Conservation (phyloP, 2,797 vertebrate genomes). For the Neosilurus mollespiculum region DNA sequence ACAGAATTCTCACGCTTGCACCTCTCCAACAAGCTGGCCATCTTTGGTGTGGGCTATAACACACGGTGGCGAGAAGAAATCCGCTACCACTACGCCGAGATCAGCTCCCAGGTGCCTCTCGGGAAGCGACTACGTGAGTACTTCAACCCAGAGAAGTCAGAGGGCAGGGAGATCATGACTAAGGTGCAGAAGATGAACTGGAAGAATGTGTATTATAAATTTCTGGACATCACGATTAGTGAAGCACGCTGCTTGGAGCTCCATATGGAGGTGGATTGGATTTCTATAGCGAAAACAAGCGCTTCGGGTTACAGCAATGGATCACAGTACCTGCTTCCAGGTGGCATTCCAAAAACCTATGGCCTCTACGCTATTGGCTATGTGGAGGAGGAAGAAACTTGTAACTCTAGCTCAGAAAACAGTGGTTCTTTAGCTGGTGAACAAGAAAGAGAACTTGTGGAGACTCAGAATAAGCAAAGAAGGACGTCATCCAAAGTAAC, state of each 20-base stretch:
- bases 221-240: conserved; percentile 96
- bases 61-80: conserved; percentile 96
- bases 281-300: conserved; percentile 86
- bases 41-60: conserved; percentile 96
- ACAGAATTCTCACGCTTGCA: conserved; percentile 95
- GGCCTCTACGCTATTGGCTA: conserved; percentile 93
- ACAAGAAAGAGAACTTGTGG: conserved; percentile 51
- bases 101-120: conserved; percentile 95
- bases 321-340: conserved; percentile 91
- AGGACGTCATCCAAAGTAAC: conserved; percentile 76
- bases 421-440: conserved; percentile 58
- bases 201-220: conserved; percentile 98
- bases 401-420: conserved; percentile 47
- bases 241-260: conserved; percentile 94
- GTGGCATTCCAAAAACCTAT: conserved; percentile 91
- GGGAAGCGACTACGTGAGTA: conserved; percentile 95
- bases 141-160: conserved; percentile 95
- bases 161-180: conserved; percentile 92
- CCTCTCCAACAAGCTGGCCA: conserved; percentile 96
- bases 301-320: conserved; percentile 80
- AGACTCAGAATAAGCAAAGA: conserved; percentile 46
- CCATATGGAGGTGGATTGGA: conserved; percentile 97
- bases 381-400: conserved; percentile 64
- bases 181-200: conserved; percentile 99
- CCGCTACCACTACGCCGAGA: conserved; percentile 94